A percentile compares a stretch with the other conserved stretches of the same genome.
phyloP scores from a whole-genome alignment of 2,888 invertebrate genomes.

The Beris chalybata region DNA sequence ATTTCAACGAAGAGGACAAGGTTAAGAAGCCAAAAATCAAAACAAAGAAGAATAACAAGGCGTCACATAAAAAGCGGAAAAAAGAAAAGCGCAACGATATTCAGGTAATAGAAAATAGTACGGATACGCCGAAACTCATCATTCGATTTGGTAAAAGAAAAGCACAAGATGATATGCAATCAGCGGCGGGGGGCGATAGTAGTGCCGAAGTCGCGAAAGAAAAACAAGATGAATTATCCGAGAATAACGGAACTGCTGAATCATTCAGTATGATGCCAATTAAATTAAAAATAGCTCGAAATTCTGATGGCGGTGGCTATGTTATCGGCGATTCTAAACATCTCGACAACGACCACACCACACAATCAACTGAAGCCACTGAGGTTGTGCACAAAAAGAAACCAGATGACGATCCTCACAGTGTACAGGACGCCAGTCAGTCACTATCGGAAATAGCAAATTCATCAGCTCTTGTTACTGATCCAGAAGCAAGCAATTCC shows the following conservation, averaged over 20 bases:
- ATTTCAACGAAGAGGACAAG: constrained; percentile 70
- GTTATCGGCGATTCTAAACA: constrained; percentile 46
- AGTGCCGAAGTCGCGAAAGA: constrained; percentile 15
- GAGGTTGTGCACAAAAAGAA: not conserved
- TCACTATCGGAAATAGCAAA: not conserved
- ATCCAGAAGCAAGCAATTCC: constrained; percentile 26
- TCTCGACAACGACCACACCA: not conserved
- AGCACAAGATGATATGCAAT: constrained; percentile 44
- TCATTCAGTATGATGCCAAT: constrained; percentile 68
- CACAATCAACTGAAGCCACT: not conserved
- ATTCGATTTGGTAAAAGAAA: constrained; percentile 64
- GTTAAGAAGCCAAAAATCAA: constrained; percentile 52
- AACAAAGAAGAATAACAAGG: constrained; percentile 53
- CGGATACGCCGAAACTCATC: constrained; percentile 72
- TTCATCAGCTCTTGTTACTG: constrained; percentile 40
- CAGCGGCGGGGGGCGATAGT: constrained; percentile 1
- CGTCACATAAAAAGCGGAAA: constrained; percentile 56
- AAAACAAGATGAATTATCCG: constrained; percentile 52
- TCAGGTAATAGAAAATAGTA: constrained; percentile 57
- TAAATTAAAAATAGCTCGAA: constrained; percentile 80
- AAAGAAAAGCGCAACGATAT: constrained; percentile 64
- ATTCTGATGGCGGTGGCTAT: constrained; percentile 72
- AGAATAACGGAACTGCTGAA: constrained; percentile 58
- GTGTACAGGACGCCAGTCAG: not conserved
- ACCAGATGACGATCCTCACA: not conserved